These are phyloP conservation scores for Macrochelys suwanniensis DNA, from an alignment of 2,797 vertebrate species.

Conservation along the genomic window DNA sequence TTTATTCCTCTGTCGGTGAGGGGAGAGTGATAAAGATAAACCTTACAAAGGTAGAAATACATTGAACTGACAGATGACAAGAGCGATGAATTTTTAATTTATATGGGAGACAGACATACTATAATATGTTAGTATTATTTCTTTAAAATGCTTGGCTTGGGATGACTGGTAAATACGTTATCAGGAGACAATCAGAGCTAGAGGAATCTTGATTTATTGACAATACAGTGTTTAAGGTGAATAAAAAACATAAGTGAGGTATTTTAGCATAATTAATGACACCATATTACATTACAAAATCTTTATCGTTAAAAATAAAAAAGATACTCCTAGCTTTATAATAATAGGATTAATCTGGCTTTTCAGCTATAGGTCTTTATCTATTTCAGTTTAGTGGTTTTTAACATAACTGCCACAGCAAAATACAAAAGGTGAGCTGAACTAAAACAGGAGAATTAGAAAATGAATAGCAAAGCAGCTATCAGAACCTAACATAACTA, in stretches of 20 bases:
- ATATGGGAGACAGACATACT: background rate
- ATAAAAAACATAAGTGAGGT: background rate
- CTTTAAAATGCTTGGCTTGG: background rate
- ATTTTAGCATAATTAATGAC: background rate
- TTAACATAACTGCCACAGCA: background rate
- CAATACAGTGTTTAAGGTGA: background rate
- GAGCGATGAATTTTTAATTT: background rate
- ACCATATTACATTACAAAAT: background rate
- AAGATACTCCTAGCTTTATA: background rate
- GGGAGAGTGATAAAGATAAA: background rate
- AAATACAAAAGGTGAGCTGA: background rate
- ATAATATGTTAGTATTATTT: background rate
- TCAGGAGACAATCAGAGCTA: background rate
- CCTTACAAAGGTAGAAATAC: background rate
- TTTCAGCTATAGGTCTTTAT: background rate
- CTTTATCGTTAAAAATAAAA: background rate
- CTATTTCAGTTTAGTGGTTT: background rate
- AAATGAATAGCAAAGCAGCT: background rate
- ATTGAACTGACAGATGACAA: background rate
- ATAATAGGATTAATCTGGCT: background rate
- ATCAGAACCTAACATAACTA: background rate
- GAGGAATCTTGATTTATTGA: background rate
- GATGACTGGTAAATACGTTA: background rate
- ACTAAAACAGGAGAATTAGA: background rate
- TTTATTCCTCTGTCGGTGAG: background rate